Conservation (phyloP, 2,797 vertebrate genomes). For the Pagetopsis macropterus region DNA sequence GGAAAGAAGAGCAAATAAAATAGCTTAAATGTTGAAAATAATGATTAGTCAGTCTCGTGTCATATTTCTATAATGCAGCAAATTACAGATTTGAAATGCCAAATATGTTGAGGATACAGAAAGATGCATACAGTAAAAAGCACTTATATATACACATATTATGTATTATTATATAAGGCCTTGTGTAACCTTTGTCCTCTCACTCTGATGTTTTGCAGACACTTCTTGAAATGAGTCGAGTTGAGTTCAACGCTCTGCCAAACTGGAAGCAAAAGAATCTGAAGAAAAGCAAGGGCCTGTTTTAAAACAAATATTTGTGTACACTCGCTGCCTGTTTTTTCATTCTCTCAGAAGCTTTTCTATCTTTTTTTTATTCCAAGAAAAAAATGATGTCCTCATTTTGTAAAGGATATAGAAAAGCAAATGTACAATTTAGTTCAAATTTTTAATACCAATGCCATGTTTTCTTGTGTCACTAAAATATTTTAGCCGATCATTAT, state of each 20-base stretch:
- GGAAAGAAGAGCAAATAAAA: not conserved
- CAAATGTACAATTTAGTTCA: conserved; percentile 67
- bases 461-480: conserved; percentile 37
- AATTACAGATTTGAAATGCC: not conserved
- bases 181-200: not conserved
- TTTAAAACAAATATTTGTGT: conserved; percentile 68
- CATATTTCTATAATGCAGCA: not conserved
- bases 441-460: conserved; percentile 55
- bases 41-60: not conserved
- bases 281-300: conserved; percentile 86
- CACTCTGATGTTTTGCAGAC: conserved; percentile 66
- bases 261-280: conserved; percentile 88
- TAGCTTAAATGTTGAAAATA: not conserved
- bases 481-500: conserved; percentile 61
- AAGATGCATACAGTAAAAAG: not conserved
- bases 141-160: not conserved
- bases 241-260: conserved; percentile 84
- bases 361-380: conserved; percentile 14
- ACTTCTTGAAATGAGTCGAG: conserved; percentile 82
- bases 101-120: not conserved
- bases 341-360: conserved; percentile 41
- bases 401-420: conserved; percentile 52
- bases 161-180: not conserved
- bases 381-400: conserved; percentile 19
- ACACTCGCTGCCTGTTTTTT: conserved; percentile 23